Evolutionary conservation across 2,113 vertebrate species (phyloP).

Genomic region (Neopipo cinnamomea): DNA sequence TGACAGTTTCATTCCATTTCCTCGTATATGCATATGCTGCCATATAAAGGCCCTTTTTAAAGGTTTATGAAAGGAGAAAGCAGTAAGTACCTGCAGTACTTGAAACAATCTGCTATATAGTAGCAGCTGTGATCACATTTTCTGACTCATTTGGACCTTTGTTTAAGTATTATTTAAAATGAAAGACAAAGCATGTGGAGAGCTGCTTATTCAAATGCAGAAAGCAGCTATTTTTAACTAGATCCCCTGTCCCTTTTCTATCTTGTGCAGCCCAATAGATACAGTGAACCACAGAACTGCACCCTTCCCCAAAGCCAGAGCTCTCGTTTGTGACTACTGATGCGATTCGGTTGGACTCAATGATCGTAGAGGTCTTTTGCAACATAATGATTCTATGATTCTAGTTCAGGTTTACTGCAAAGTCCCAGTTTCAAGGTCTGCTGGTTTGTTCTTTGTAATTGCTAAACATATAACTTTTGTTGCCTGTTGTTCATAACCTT

Average conservation of each 20-base stretch:
- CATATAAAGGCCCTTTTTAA: neutral
- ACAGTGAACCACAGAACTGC: neutral
- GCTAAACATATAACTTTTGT: neutral
- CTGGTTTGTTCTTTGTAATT: neutral
- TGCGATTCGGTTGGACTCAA: neutral
- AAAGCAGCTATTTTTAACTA: neutral
- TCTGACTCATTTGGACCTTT: neutral
- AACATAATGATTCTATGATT: neutral
- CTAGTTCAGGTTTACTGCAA: neutral
- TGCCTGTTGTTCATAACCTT: neutral
- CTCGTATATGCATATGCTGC: too few relatives aligned
- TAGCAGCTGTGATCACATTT: neutral
- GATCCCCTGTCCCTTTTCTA: neutral
- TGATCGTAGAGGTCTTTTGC: neutral
- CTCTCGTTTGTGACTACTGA: neutral
- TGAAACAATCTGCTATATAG: neutral
- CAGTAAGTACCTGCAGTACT: neutral
- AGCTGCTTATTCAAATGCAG: neutral
- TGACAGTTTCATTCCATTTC: neutral
- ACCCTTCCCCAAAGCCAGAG: neutral
- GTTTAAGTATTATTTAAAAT: neutral
- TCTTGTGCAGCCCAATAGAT: neutral
- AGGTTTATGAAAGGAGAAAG: neutral
- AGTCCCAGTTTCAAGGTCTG: neutral
- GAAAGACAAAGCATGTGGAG: neutral